Evolutionary conservation across 2,888 invertebrate genomes (phyloP).

Genomic region (Drosophila prolongata): DNA sequence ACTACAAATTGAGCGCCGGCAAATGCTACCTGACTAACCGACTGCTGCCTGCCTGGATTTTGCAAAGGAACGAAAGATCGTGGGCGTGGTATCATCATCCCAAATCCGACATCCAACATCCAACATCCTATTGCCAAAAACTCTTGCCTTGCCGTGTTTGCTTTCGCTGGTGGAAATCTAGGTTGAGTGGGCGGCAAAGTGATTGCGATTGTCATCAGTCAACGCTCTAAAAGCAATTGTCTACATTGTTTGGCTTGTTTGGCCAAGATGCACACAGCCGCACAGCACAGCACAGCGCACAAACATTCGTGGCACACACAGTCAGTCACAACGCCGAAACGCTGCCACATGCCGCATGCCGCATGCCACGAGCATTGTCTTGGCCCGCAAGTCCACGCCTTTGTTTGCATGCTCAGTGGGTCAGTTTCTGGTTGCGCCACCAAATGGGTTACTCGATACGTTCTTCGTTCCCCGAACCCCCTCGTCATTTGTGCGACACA

Average conservation of each 20-base stretch:
- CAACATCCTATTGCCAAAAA: constrained; percentile 22
- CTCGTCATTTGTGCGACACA: constrained; percentile 2
- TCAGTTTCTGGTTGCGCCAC: constrained; percentile 33
- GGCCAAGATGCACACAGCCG: constrained; percentile 65
- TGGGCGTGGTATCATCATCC: constrained; percentile 23
- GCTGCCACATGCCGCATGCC: constrained; percentile 5
- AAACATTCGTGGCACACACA: constrained; percentile 18
- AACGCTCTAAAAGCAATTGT: constrained; percentile 79
- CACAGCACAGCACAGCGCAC: constrained; percentile 40
- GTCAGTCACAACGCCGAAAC: constrained; percentile 9
- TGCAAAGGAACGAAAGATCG: constrained; percentile 5
- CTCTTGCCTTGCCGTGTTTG: constrained; percentile 40
- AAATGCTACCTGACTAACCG: constrained; percentile 59
- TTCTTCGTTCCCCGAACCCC: constrained; percentile 1
- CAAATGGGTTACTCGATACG: constrained; percentile 45
- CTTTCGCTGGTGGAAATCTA: constrained; percentile 61
- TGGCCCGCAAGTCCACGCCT: constrained; percentile 56
- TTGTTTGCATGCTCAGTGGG: constrained; percentile 68
- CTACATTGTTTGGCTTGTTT: constrained; percentile 79
- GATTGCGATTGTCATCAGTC: constrained; percentile 79
- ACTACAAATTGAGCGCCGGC: constrained; percentile 68
- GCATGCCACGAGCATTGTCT: constrained; percentile 58
- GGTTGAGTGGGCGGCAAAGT: constrained; percentile 78
- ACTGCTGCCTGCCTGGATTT: not conserved
- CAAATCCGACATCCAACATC: constrained; percentile 10